Base-by-base conservation (phyloP, 2,888 invertebrate genomes). In the Campopleginae sp. region DNA sequence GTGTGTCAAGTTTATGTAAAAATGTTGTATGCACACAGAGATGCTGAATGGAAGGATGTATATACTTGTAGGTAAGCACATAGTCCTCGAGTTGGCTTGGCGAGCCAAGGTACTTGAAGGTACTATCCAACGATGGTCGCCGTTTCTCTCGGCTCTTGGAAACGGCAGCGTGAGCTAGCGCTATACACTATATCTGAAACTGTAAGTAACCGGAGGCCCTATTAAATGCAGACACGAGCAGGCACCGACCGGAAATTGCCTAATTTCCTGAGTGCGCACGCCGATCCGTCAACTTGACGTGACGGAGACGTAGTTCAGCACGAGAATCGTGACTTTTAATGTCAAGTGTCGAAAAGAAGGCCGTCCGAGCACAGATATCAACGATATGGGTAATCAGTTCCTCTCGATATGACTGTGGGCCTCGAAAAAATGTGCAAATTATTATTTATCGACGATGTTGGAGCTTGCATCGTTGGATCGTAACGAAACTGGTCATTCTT, bases 191-290 rank as follows among this genome's bases (percentile, higher is more conserved):
- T 75, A 79, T 80, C 85, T 82, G 80, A 89, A 91, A 89, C 90
- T 89, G 88, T 89, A 88, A 88, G 88, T 88, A 89, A 90, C 89
- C 88, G 87, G 70, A 88, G 87, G 88, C 89, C 92, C 93, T 92
- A 92, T 93, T 93, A 93, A 93, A 93, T 90, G 92, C 92, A 93
- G 92, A 91, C 93, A 93, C 93, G 93, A 93, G 92, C 90, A 91
- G 91, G 92, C 91, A 92, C 92, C 86, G 90, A 86, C 92, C 91
- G 93, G 93, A 94, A 93, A 94, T 94, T 94, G 93, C 93, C 93
- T 93, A 94, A 94, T 94, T 94, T 94, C 93, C 93, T 94, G 93
- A 93, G 91, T 93, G 93, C 92, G 92, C 93, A 90, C 93, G 92
- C 93, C 93, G 92, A 93, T 93, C 93, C 93, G 93, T 93, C 93